phyloP scores from a whole-genome alignment of 2,888 invertebrate species.

The Magallana nippona region DNA sequence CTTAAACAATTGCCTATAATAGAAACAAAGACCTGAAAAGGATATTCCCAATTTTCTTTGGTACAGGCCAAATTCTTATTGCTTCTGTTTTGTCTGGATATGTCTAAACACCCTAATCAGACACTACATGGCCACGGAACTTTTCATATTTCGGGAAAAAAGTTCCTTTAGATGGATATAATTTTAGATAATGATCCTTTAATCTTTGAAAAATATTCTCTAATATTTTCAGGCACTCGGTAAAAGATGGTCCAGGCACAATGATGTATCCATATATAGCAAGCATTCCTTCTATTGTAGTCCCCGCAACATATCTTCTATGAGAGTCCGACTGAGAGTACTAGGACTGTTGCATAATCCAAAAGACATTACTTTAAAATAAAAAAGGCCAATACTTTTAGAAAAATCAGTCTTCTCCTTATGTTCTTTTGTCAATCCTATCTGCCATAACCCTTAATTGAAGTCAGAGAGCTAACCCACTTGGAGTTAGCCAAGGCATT shows the following conservation, averaged over 20 bases:
- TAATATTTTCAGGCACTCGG: conserved; percentile 54
- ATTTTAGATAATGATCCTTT: neutral
- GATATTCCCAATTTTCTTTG: neutral
- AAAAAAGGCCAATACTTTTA: conserved; percentile 57
- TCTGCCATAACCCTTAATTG: conserved; percentile 60
- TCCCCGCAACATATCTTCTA: too few relatives aligned
- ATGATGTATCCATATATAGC: too few relatives aligned
- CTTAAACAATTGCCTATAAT: conserved; percentile 29
- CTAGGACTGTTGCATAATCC: too few relatives aligned
- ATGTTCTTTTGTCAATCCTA: conserved; percentile 51
- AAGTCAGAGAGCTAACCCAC: conserved; percentile 57
- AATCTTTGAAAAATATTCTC: conserved; percentile 46
- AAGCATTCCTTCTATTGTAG: too few relatives aligned
- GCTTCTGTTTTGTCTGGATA: conserved; percentile 28
- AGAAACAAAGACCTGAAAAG: conserved; percentile 17
- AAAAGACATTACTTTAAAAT: conserved; percentile 63
- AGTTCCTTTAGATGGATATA: conserved; percentile 34
- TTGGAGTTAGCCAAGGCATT: conserved; percentile 53
- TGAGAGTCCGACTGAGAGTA: too few relatives aligned
- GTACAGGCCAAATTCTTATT: conserved; percentile 17
- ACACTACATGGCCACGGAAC: conserved; percentile 35
- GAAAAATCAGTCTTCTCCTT: conserved; percentile 62
- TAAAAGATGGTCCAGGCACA: too few relatives aligned
- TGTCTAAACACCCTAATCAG: conserved; percentile 30
- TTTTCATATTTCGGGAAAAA: conserved; percentile 10